Evolutionary conservation across 2,113 vertebrate species (phyloP), one percentile per base, ranked within the genome.

Genomic region (Coturnix japonica): DNA sequence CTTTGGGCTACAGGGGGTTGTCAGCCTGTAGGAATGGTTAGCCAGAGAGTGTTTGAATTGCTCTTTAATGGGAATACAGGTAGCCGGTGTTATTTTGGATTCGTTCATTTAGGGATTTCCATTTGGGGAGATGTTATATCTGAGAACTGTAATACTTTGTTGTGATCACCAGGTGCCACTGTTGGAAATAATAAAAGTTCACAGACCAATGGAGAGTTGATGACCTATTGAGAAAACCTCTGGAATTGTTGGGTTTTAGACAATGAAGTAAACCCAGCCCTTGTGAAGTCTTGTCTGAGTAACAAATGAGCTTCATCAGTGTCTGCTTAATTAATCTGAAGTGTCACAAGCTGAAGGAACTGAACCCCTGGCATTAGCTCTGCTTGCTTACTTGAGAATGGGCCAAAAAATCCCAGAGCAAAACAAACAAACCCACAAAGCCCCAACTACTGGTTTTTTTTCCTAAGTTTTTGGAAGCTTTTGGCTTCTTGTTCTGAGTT

Each of bases 131-230:
- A 21, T 43, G 66, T 51, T 64, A 1, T 53, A 3, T 59, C 60
- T 73, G 35, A 54, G n/a, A 91, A 61, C 56, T 91, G 93, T 71
- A 87, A 60, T 53, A 41, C n/a, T 85, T 74, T 25, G 4, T 87
- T 78, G 69, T 78, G 75, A 59, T 85, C 82, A 79, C 79, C 49
- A 78, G 91, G 71, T 89, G 91, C 89, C 93, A 67, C 71, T 82
- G 85, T 91, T 85, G 75, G 11, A 59, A 59, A 75, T 4, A 92
- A 93, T 95, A 92, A 93, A 90, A 79, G 57, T 85, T 79, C 89
- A 93, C 82, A 66, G 47, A 70, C 51, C n/a, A 30, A 43, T 49
- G 75, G 75, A 78, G 75, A 87, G 37, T 81, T 43, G 79, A 56
- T 33, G 44, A 46, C 84, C 59, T 85, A 3, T 90, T 91, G 54